These are phyloP conservation scores for Megaleporinus macrocephalus DNA, from an alignment of 2,113 vertebrate species.

Conservation along the genomic window DNA sequence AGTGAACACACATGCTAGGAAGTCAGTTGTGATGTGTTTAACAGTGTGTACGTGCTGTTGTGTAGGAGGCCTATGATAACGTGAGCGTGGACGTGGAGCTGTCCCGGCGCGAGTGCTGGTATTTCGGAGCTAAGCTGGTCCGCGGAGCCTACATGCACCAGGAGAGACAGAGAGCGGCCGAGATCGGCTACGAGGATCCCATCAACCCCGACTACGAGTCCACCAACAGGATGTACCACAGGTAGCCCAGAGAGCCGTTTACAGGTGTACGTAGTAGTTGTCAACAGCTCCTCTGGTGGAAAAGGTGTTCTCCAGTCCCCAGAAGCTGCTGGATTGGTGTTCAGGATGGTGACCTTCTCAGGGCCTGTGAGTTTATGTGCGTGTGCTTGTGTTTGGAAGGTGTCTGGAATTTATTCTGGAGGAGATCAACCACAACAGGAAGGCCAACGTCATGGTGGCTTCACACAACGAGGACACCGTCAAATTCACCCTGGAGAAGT, in stretches of 20 bases:
- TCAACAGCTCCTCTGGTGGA: too few relatives aligned
- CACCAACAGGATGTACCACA: constrained; percentile 88
- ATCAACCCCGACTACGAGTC: constrained; percentile 87
- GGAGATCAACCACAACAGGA: constrained; percentile 80
- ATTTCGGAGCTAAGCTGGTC: constrained; percentile 90
- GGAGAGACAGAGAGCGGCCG: constrained; percentile 81
- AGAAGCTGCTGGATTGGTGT: too few relatives aligned
- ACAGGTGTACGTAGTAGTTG: too few relatives aligned
- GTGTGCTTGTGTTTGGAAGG: constrained; percentile 68
- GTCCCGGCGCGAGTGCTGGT: constrained; percentile 86
- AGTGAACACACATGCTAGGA: neutral
- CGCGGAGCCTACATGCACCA: constrained; percentile 94
- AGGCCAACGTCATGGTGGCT: constrained; percentile 89
- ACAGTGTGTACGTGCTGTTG: neutral
- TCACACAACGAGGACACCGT: constrained; percentile 92
- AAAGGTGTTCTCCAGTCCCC: too few relatives aligned
- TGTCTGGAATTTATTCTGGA: constrained; percentile 89
- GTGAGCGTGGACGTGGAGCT: constrained; percentile 84
- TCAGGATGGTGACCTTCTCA: too few relatives aligned
- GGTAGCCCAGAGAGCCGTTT: too few relatives aligned
- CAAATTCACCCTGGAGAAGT: constrained; percentile 86
- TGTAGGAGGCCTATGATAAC: constrained; percentile 87
- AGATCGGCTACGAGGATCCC: constrained; percentile 87
- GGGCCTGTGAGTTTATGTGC: too few relatives aligned
- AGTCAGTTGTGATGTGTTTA: too few relatives aligned